These are phyloP conservation scores for Echiichthys vipera DNA, from an alignment of 2,797 vertebrate species.

Conservation along the genomic window DNA sequence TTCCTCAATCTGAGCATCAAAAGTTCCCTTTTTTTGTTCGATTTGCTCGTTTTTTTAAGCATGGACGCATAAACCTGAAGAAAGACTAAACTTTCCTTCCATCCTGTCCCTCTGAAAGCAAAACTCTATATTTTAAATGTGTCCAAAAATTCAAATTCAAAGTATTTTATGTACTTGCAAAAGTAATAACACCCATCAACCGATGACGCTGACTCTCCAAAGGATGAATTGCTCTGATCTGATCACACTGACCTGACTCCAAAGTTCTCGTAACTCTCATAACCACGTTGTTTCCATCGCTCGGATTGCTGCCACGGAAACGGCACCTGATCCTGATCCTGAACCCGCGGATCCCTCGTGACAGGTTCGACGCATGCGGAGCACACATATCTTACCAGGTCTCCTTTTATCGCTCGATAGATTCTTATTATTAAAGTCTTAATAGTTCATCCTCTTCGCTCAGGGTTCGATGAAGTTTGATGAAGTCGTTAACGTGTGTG, in stretches of 20 bases:
- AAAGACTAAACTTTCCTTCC: neutral
- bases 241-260: neutral
- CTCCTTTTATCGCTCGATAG: constrained; percentile 16
- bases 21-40: neutral
- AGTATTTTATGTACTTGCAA: neutral
- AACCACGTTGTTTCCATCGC: constrained; percentile 5
- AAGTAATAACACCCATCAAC: neutral
- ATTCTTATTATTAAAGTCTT: constrained; percentile 68
- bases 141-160: constrained; percentile 17
- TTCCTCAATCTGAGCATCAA: neutral
- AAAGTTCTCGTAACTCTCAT: neutral
- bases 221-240: neutral
- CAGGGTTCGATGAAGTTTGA: constrained; percentile 76
- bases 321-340: constrained; percentile 37
- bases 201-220: neutral
- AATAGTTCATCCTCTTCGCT: constrained; percentile 75
- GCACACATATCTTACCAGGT: constrained; percentile 44
- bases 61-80: no score
- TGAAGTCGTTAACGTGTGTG: constrained; percentile 29
- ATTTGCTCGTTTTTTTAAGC: neutral
- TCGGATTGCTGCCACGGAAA: neutral
- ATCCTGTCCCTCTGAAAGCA: neutral
- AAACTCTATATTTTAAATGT: neutral
- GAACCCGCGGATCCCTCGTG: constrained; percentile 8
- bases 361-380: constrained; percentile 14